Base-by-base conservation (phyloP, 1,140 invertebrate species). In the Drosophila orosa region DNA sequence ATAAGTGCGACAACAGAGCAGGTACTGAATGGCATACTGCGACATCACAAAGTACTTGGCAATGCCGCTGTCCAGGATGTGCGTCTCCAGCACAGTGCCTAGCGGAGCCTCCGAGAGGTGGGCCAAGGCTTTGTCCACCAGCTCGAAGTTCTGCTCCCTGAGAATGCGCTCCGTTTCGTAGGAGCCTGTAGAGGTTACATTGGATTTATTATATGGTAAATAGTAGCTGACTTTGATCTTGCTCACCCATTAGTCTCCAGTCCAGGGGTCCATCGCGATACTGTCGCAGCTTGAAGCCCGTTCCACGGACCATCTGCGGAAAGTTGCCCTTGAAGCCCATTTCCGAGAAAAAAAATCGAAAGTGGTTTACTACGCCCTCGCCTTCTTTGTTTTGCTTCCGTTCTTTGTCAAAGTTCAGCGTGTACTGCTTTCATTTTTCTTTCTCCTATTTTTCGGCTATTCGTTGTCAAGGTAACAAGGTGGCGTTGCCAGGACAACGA, bases 41-140 rank as follows among this genome's bases (percentile, higher is more conserved):
- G 91, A 90, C 65, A 92, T 75, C 5, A 83, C 52, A 55, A 91
- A 92, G 48, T 91, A 92, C 55, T 92, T 92, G 44, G 81, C 90
- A 10, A 92, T 89, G 25, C 87, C 91, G 29, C 87, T 90, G 55
- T 92, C 91, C 27, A 92, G 67, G 10, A 92, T 87, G 39, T 91
- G 79, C 5, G 84, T 79, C 29, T 91, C 85, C 39, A 91, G 54
- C 3, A 84, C 77, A 5, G 85, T 80, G 24, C 78, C 80, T 27
- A 92, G 44, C 1, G 91, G 91, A 2, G 90, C 91, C 68, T 91
- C 89, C 7, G 91, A 81, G 5, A 92, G 65, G 42, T 91, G 90
- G 12, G 44, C 9, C 52, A 92, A 44, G 12, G 90, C 73, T 24
- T 73, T 67, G 58, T 92, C 91, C 7, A 92, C 77, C 15, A 87